Conservation (phyloP, 64 coral and sea anemone genomes). For the Pocillopora verrucosa region DNA sequence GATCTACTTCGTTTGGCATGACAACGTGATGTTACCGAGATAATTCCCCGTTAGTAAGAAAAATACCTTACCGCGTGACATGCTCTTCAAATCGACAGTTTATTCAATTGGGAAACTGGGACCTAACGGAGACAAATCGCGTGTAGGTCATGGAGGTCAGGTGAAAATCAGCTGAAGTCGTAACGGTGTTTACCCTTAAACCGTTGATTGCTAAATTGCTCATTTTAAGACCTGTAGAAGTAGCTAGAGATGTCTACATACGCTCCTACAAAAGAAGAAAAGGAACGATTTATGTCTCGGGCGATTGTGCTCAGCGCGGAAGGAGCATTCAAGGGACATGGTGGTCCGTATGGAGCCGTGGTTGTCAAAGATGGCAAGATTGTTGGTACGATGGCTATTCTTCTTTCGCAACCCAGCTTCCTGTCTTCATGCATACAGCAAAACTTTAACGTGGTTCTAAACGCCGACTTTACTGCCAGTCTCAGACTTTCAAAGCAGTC, state of each 20-base stretch:
- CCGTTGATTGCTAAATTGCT: no score
- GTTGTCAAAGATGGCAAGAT: slow-evolving; percentile 48
- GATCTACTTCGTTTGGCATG: no score
- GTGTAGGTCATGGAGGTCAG: no score
- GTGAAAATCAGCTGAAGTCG: no score
- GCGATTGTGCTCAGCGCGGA: slow-evolving; percentile 40
- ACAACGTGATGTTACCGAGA: no score
- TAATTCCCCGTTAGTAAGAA: no score
- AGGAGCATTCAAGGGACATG: slow-evolving; percentile 18
- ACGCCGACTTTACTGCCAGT: neutral
- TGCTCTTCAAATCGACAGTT: no score
- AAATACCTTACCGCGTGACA: no score
- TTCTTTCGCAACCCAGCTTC: neutral
- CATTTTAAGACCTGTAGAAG: neutral
- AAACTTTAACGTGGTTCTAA: neutral
- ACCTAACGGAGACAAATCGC: no score
- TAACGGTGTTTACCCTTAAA: no score
- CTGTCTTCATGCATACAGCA: neutral
- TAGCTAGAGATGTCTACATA: neutral
- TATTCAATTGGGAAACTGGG: no score
- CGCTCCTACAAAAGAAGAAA: slow-evolving; percentile 6
- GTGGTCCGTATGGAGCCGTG: slow-evolving; percentile 25
- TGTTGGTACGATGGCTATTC: slow-evolving; percentile 4
- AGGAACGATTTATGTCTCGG: slow-evolving; percentile 20
- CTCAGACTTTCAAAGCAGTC: no score